phyloP scores from a whole-genome alignment of 2,113 vertebrate species.

The Silurus meridionalis region DNA sequence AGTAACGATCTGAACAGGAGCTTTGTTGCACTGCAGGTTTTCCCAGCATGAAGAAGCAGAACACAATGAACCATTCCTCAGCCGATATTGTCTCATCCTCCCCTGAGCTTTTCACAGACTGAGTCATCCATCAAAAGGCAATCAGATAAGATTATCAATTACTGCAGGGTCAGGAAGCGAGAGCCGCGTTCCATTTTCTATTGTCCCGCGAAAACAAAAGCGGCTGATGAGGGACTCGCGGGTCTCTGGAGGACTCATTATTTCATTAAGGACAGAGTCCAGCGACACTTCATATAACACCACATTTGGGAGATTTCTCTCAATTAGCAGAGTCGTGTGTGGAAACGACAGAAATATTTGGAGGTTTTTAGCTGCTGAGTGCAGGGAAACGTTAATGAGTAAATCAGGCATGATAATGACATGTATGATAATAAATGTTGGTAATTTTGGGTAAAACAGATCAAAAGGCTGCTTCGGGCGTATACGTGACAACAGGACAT shows the following conservation, averaged over 20 bases:
- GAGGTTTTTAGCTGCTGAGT: slow-evolving; percentile 12
- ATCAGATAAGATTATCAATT: slow-evolving; percentile 56
- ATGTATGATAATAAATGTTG: slow-evolving; percentile 12
- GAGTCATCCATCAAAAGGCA: slow-evolving; percentile 57
- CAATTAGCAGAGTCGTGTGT: slow-evolving; percentile 27
- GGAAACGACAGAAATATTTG: slow-evolving; percentile 20
- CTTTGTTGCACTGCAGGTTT: slow-evolving; percentile 6
- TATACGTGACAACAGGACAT: neutral
- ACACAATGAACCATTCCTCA: slow-evolving; percentile 21
- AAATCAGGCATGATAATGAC: neutral
- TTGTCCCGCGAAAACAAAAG: slow-evolving; percentile 45
- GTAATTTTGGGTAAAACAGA: neutral
- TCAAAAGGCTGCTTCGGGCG: slow-evolving; percentile 1
- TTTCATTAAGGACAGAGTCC: slow-evolving; percentile 51
- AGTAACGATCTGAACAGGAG: neutral
- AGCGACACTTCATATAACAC: slow-evolving; percentile 31
- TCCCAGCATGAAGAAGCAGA: neutral
- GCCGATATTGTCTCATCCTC: slow-evolving; percentile 35
- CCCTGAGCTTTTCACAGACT: slow-evolving; percentile 46
- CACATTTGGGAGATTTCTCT: slow-evolving; percentile 32
- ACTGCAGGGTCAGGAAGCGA: slow-evolving; percentile 35
- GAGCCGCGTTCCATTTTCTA: slow-evolving; percentile 30
- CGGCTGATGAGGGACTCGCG: neutral
- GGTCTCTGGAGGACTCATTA: slow-evolving; percentile 56
- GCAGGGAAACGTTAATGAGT: neutral